Conservation (phyloP, 2,113 vertebrate species). For the Heloderma charlesbogerti region DNA sequence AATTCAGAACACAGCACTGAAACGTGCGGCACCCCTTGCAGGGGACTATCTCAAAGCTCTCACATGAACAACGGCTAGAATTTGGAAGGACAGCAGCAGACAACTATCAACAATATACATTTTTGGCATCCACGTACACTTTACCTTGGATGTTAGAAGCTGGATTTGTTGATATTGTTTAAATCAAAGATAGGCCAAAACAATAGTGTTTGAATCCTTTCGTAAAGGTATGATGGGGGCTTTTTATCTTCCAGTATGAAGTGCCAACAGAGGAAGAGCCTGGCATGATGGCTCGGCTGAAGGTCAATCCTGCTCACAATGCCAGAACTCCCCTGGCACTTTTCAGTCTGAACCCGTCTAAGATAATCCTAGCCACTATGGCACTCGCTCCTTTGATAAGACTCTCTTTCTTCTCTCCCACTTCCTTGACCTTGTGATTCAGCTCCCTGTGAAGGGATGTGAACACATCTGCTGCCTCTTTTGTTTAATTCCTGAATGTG, state of each 20-base stretch:
- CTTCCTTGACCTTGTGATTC: constrained; percentile 41
- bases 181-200: neutral
- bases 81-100: neutral
- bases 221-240: neutral
- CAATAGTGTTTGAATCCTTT: neutral
- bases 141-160: neutral
- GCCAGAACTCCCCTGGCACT: neutral
- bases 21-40: neutral
- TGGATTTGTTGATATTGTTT: neutral
- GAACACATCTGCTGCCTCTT: constrained; percentile 53
- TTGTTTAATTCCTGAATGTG: constrained; percentile 52
- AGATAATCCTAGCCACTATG: neutral
- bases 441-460: constrained; percentile 38
- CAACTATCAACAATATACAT: accelerated
- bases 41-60: accelerated
- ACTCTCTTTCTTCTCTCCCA: constrained; percentile 24
- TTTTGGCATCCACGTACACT: accelerated
- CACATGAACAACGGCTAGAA: neutral
- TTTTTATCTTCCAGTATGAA: neutral
- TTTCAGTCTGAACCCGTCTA: neutral
- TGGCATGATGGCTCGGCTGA: neutral
- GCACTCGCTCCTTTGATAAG: constrained; percentile 8
- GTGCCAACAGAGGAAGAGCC: neutral
- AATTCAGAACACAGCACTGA: too few species aligned
- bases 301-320: neutral